These are phyloP conservation scores for Ligdia adustata DNA, from an alignment of 2,888 invertebrate species.

Conservation along the genomic window DNA sequence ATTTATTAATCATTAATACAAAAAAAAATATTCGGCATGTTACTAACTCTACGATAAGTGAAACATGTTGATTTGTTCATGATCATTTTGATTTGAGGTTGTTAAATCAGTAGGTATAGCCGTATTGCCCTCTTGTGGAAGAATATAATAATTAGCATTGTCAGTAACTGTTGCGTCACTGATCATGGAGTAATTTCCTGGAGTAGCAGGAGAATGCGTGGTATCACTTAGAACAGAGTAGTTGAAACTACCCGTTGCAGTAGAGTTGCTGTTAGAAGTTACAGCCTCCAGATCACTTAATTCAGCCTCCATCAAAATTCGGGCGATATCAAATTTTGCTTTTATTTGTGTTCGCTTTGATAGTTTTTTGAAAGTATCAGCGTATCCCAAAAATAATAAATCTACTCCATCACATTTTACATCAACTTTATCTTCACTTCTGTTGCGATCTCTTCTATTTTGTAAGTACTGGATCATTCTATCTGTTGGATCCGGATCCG, in stretches of 20 bases:
- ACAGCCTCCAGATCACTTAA: slow-evolving; percentile 24
- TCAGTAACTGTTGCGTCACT: slow-evolving; percentile 27
- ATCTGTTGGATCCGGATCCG: slow-evolving; percentile 29
- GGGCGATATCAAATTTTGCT: slow-evolving; percentile 27
- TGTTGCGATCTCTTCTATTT: slow-evolving; percentile 28
- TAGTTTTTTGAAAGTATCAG: slow-evolving; percentile 23
- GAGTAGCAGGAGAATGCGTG: slow-evolving; percentile 24
- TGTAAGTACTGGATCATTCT: slow-evolving; percentile 27
- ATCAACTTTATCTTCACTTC: slow-evolving; percentile 26
- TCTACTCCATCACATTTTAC: slow-evolving; percentile 29
- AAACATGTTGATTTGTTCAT: slow-evolving; percentile 19
- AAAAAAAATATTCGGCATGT: slow-evolving; percentile 23
- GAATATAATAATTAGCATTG: slow-evolving; percentile 27
- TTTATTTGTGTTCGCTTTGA: slow-evolving; percentile 27
- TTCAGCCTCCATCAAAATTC: slow-evolving; percentile 34
- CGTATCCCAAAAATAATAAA: slow-evolving; percentile 28
- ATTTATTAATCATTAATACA: slow-evolving; percentile 28
- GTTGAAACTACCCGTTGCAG: slow-evolving; percentile 26
- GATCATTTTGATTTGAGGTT: slow-evolving; percentile 24
- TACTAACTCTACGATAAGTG: slow-evolving; percentile 22
- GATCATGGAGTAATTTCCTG: slow-evolving; percentile 29
- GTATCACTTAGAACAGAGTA: slow-evolving; percentile 28
- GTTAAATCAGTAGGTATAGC: slow-evolving; percentile 30
- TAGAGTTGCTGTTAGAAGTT: slow-evolving; percentile 23
- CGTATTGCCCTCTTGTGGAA: slow-evolving; percentile 30